phyloP scores from a whole-genome alignment of 2,888 invertebrate species.

The Buathra laborator region DNA sequence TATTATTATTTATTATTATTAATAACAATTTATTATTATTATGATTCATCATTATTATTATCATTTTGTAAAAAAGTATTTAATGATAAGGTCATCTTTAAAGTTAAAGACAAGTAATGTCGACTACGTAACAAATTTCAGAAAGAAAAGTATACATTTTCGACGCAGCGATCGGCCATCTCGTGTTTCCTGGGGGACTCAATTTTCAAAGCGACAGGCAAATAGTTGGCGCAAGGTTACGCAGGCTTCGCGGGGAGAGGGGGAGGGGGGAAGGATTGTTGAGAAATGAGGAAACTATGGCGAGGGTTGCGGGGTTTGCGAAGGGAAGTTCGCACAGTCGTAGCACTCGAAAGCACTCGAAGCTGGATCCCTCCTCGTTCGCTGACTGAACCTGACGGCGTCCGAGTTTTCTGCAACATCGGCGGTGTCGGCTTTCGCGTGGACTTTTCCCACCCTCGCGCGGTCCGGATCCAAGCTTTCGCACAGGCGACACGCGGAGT shows the following conservation, averaged over 20 bases:
- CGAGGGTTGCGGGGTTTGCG: slow-evolving; percentile 35
- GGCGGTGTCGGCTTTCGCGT: slow-evolving; percentile 69
- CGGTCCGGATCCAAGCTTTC: slow-evolving; percentile 44
- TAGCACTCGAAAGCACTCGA: slow-evolving; percentile 68
- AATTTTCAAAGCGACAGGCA: slow-evolving; percentile 60
- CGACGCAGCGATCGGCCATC: neutral
- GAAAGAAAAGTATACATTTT: neutral
- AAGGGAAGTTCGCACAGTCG: slow-evolving; percentile 34
- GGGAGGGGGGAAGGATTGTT: slow-evolving; percentile 57
- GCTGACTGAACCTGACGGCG: slow-evolving; percentile 59
- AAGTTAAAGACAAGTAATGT: neutral
- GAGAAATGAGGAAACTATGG: slow-evolving; percentile 26
- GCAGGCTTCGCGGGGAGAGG: neutral
- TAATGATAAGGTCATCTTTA: neutral
- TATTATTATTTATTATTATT: no score
- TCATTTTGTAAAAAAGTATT: neutral
- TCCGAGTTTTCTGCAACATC: slow-evolving; percentile 60
- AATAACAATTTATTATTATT: no score
- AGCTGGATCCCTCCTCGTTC: slow-evolving; percentile 52
- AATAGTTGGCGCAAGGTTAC: slow-evolving; percentile 67
- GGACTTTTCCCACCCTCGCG: slow-evolving; percentile 66
- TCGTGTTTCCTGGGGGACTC: neutral
- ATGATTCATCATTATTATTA: no score
- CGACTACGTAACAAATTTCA: neutral
- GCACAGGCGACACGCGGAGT: slow-evolving; percentile 67